Conservation (phyloP, 2,888 invertebrate genomes). For the Pycnomerus fuliginosus region DNA sequence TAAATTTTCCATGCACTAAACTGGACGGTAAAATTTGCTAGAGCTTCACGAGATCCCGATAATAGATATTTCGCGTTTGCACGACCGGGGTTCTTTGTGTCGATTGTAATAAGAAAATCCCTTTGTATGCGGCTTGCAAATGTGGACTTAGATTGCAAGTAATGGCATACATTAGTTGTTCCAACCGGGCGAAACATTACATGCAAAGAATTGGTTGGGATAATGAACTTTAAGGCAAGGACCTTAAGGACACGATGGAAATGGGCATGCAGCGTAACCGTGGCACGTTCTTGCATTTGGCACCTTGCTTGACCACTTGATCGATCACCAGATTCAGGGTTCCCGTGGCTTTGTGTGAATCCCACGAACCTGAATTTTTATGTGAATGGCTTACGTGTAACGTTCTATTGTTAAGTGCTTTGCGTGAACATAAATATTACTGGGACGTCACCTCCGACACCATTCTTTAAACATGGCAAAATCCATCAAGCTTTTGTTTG, state of each 20-base stretch:
- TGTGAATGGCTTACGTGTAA: slow-evolving; percentile 7
- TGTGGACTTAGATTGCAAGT: slow-evolving; percentile 6
- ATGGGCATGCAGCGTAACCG: slow-evolving; percentile 26
- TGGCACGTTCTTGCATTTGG: slow-evolving; percentile 34
- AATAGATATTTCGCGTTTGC: too few species aligned
- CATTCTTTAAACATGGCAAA: too few species aligned
- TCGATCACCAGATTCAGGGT: slow-evolving; percentile 26
- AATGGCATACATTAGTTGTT: slow-evolving; percentile 6
- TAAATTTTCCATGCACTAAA: too few species aligned
- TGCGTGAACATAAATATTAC: too few species aligned
- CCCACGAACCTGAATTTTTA: slow-evolving; percentile 31
- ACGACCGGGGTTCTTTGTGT: too few species aligned
- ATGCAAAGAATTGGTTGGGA: slow-evolving; percentile 1
- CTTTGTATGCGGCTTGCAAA: slow-evolving; percentile 12
- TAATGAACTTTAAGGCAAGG: slow-evolving; percentile 3
- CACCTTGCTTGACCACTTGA: slow-evolving; percentile 34
- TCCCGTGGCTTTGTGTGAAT: slow-evolving; percentile 27
- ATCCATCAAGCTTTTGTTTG: too few species aligned
- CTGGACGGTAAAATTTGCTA: too few species aligned
- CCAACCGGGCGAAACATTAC: slow-evolving; percentile 3
- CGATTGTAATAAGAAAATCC: too few species aligned
- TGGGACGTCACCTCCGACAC: too few species aligned
- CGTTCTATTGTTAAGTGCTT: slow-evolving; percentile 12
- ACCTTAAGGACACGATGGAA: slow-evolving; percentile 3
- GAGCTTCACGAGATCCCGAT: too few species aligned